phyloP scores from a whole-genome alignment of 2,888 invertebrate species.

The Sepioteuthis lessoniana region DNA sequence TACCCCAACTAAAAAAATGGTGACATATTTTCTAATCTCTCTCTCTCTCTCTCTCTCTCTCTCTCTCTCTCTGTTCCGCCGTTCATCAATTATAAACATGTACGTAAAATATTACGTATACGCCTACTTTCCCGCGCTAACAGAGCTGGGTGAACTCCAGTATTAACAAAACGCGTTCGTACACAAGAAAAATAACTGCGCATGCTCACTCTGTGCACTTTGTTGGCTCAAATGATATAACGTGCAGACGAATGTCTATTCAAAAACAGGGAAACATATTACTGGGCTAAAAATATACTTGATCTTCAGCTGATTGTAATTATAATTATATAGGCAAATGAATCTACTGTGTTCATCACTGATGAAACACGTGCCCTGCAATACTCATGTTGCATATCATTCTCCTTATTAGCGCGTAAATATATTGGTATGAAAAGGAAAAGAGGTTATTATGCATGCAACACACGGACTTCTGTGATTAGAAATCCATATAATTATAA shows the following conservation, averaged over 20 bases:
- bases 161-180: neutral
- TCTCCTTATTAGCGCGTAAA: neutral
- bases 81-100: neutral
- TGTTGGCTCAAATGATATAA: no score
- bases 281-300: neutral
- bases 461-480: neutral
- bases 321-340: neutral
- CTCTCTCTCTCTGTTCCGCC: neutral
- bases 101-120: neutral
- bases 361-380: neutral
- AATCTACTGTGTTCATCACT: neutral
- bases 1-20: neutral
- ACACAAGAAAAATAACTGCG: neutral
- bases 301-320: neutral
- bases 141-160: neutral
- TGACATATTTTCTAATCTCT: neutral
- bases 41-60: neutral
- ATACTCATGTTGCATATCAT: neutral
- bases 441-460: neutral
- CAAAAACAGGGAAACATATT: constrained; percentile 1
- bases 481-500: neutral
- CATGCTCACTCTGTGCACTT: neutral
- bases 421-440: neutral
- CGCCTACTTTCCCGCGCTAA: neutral
- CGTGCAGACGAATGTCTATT: neutral